phyloP scores from a whole-genome alignment of 2,113 vertebrate genomes.

The Passer domesticus region DNA sequence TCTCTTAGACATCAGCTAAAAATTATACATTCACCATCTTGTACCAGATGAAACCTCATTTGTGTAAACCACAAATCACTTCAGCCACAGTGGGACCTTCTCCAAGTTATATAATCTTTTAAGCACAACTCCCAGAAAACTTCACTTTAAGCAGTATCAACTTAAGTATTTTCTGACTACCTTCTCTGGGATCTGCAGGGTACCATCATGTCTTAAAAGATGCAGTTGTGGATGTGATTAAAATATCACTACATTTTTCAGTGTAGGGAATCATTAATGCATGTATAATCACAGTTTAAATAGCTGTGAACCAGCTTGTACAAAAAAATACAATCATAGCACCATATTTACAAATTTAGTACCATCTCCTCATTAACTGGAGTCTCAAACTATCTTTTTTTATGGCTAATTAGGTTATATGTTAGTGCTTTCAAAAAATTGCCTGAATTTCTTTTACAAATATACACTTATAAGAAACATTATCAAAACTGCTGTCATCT shows the following conservation, averaged over 20 bases:
- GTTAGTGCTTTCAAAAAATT: slow-evolving; percentile 73
- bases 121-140: neutral
- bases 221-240: slow-evolving; percentile 16
- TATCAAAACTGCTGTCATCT: slow-evolving; percentile 69
- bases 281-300: slow-evolving; percentile 73
- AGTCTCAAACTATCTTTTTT: slow-evolving; percentile 58
- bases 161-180: neutral
- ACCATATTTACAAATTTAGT: slow-evolving; percentile 78
- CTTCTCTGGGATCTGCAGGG: neutral
- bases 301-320: slow-evolving; percentile 61
- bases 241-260: slow-evolving; percentile 59
- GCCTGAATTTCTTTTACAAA: slow-evolving; percentile 80
- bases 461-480: slow-evolving; percentile 77
- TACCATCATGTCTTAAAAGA: neutral
- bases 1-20: slow-evolving; percentile 1
- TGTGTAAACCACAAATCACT: slow-evolving; percentile 12
- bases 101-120: neutral
- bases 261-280: slow-evolving; percentile 56
- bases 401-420: slow-evolving; percentile 75
- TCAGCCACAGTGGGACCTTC: neutral
- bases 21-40: slow-evolving; percentile 32
- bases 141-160: neutral
- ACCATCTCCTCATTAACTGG: slow-evolving; percentile 67
- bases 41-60: slow-evolving; percentile 25
- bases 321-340: slow-evolving; percentile 73